Percentiles rank a stretch among this genome's conserved stretches.
phyloP scores from a whole-genome alignment of 2,113 vertebrate genomes.

The Petrocephalus zakoni region DNA sequence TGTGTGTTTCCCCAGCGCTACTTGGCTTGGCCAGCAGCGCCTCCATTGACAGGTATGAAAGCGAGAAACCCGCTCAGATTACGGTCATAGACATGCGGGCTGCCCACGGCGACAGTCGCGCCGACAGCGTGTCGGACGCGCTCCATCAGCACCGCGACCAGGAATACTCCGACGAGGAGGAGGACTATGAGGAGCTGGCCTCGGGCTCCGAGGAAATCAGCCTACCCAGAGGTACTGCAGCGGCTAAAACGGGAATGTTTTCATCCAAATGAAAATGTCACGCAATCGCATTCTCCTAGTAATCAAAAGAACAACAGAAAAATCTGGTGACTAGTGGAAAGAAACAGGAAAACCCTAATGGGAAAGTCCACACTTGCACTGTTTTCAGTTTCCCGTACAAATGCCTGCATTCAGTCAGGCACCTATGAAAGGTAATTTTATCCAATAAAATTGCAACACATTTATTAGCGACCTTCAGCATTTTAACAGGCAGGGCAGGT shows the following conservation, averaged over 20 bases:
- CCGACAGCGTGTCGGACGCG: constrained; percentile 36
- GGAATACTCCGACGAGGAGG: constrained; percentile 48
- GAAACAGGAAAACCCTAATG: not conserved
- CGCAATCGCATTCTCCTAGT: not conserved
- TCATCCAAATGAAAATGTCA: not conserved
- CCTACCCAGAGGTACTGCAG: constrained; percentile 50
- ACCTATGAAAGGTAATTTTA: not conserved
- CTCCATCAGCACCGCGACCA: constrained; percentile 41
- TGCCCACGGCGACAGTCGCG: constrained; percentile 38
- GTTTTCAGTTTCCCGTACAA: not conserved
- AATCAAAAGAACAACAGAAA: not conserved
- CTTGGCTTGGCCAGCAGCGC: constrained; percentile 49
- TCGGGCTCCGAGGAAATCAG: constrained; percentile 54
- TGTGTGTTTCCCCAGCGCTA: constrained; percentile 41
- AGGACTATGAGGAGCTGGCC: constrained; percentile 43
- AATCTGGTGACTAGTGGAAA: not conserved
- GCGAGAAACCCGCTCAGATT: constrained; percentile 49
- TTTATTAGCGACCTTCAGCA: not conserved
- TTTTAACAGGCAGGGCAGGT: not conserved
- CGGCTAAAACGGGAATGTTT: not conserved
- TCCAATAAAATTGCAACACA: not conserved
- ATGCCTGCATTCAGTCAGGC: not conserved
- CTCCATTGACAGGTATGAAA: constrained; percentile 56
- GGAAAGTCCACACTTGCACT: not conserved
- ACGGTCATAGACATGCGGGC: constrained; percentile 56